Evolutionary conservation across 2,888 invertebrate genomes (phyloP), one percentile per base, ranked within the genome.

Genomic region (Drosophila robusta): DNA sequence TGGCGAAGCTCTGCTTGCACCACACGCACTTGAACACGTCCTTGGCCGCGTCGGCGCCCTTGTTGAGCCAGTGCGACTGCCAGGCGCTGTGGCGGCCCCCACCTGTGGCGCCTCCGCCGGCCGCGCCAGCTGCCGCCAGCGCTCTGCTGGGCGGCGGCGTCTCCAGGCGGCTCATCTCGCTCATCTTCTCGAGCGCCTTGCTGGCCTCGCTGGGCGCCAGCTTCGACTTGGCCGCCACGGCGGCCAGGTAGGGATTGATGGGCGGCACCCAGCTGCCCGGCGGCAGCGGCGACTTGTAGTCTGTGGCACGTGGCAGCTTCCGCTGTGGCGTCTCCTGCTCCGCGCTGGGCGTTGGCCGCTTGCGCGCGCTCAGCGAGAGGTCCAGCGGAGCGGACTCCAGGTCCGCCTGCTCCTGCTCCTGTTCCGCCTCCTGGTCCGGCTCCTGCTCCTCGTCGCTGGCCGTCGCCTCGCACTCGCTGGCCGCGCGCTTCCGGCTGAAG

Each of bases 31-130:
- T 98, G 34, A 99, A 94, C 32, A 99, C 99, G 91, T 98, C 98
- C 92, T 98, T 97, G 16, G 98, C 98, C 89, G 97, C 98, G 85
- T 98, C 98, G 2, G 98, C 97, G 7, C 98, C 98, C 90, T 97
- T 98, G 93, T 97, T 98, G 60, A 99, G 93, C 99, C 99, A 99
- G 91, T 99, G 98, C 2, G 98, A 98, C 90, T 99, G 99, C 96
- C 99, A 98, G 14, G 98, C 98, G 76, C 97, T 97, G 91, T 97
- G 97, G 2, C 97, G 93, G 16, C 96, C 96, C 0, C 72, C 56
- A 60, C 46, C 14, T 58, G 63, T 34, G 55, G 96, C 70, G 95
- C 95, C 24, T 63, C 56, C 57, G 0, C 51, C 18, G 18, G 2
- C 38, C 8, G 12, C 71, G 95, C 95, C 29, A 58, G 61, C 56